phyloP scores from a whole-genome alignment of 2,797 vertebrate species.

The Esox masquinongy region DNA sequence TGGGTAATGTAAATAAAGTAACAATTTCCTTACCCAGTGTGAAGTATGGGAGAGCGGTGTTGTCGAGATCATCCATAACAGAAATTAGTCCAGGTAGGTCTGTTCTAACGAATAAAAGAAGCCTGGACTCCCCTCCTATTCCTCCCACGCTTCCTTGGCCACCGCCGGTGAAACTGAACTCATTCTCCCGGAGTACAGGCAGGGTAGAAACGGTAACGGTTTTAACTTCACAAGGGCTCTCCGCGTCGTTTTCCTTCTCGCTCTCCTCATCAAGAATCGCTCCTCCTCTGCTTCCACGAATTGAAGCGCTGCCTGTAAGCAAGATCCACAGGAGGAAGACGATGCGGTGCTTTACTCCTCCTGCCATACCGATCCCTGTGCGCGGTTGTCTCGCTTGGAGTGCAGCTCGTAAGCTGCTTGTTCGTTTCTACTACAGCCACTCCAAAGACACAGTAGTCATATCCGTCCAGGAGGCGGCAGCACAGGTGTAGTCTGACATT shows the following conservation, averaged over 20 bases:
- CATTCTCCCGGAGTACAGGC: constrained; percentile 92
- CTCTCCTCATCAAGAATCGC: constrained; percentile 62
- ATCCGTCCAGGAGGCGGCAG: constrained; percentile 83
- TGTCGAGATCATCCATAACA: constrained; percentile 97
- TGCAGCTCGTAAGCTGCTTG: constrained; percentile 69
- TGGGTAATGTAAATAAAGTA: constrained; percentile 20
- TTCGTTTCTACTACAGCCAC: constrained; percentile 74
- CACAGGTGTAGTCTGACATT: constrained; percentile 65
- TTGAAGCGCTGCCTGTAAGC: constrained; percentile 42
- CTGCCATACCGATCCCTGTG: constrained; percentile 73
- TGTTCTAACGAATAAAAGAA: constrained; percentile 92
- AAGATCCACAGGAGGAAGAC: constrained; percentile 63
- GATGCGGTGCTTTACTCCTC: constrained; percentile 60
- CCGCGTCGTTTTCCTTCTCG: constrained; percentile 66
- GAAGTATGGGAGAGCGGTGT: constrained; percentile 98
- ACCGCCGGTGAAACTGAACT: constrained; percentile 90
- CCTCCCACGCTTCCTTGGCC: constrained; percentile 77
- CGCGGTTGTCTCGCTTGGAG: constrained; percentile 67
- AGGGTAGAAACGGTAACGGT: constrained; percentile 94
- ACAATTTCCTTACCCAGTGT: constrained; percentile 86
- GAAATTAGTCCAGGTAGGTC: constrained; percentile 94
- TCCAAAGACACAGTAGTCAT: constrained; percentile 60
- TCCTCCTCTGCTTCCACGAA: constrained; percentile 49
- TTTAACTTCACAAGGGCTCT: constrained; percentile 87
- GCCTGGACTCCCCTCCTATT: constrained; percentile 84